Evolutionary conservation across 92 coral and sea anemone genomes (phyloP).

Genomic region (Phenganax marumi): DNA sequence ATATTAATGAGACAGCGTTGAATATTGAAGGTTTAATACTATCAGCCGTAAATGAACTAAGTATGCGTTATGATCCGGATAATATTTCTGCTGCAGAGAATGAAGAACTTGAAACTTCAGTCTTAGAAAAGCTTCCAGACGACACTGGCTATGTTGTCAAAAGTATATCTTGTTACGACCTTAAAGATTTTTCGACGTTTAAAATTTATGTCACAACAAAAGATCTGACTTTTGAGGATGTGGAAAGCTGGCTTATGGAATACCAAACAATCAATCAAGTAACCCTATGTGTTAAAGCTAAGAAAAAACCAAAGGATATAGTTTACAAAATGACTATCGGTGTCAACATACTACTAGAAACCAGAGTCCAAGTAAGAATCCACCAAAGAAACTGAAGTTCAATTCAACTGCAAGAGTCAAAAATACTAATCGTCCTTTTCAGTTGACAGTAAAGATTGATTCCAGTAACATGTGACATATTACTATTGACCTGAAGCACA

Average conservation of each 20-base stretch:
- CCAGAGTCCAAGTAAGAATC: conserved; percentile 54
- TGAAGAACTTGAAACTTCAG: too few species aligned
- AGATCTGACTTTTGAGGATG: conserved; percentile 40
- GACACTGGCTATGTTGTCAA: too few species aligned
- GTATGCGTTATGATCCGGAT: too few species aligned
- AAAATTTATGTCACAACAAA: conserved; percentile 30
- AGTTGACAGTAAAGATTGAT: conserved; percentile 54
- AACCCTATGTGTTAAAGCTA: conserved; percentile 48
- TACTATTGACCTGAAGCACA: conserved; percentile 61
- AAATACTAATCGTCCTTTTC: conserved; percentile 68
- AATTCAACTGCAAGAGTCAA: conserved; percentile 61
- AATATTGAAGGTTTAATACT: too few species aligned
- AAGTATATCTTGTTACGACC: too few species aligned
- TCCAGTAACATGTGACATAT: conserved; percentile 47
- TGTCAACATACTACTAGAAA: conserved; percentile 44
- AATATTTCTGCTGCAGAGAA: too few species aligned
- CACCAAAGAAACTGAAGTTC: conserved; percentile 39
- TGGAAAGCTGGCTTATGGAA: conserved; percentile 48
- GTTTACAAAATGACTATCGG: conserved; percentile 43
- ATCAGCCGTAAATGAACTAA: too few species aligned
- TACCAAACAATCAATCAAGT: conserved; percentile 50
- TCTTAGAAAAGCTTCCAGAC: too few species aligned
- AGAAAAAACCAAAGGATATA: conserved; percentile 50
- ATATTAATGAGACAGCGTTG: too few species aligned
- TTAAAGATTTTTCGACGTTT: too few species aligned